Conservation (phyloP, 2,797 vertebrate species). For the Natrix natrix region DNA sequence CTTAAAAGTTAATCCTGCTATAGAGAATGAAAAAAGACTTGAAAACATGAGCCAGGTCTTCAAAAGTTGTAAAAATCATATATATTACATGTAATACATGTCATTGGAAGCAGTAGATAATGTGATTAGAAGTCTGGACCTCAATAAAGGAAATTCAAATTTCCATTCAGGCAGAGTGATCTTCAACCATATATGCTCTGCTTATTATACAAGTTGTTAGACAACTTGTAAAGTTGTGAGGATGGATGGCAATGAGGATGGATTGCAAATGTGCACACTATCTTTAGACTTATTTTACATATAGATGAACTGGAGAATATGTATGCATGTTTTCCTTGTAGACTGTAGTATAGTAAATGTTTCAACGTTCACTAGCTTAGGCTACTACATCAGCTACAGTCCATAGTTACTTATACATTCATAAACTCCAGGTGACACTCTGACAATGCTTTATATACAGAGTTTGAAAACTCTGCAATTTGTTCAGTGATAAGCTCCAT, state of each 20-base stretch:
- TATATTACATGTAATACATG: neutral
- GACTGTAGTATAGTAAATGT: neutral
- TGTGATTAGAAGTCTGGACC: neutral
- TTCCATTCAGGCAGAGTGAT: neutral
- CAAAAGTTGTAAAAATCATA: neutral
- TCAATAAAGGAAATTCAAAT: neutral
- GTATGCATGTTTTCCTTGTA: neutral
- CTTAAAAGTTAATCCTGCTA: neutral
- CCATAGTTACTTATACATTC: neutral
- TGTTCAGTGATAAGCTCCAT: neutral
- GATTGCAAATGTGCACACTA: neutral
- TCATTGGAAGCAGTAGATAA: neutral
- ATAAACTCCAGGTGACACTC: neutral
- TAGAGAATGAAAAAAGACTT: slow-evolving; percentile 21
- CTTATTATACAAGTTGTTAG: neutral
- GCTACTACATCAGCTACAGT: neutral
- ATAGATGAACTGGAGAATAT: neutral
- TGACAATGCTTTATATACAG: neutral
- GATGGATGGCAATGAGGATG: neutral
- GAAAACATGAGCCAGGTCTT: neutral
- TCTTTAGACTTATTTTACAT: neutral
- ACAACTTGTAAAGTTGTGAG: neutral
- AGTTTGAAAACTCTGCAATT: neutral
- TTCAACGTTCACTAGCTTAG: neutral
- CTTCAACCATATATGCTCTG: neutral